These are phyloP conservation scores for Dermolepida albohirtum DNA, from an alignment of 2,888 invertebrate species.

Conservation along the genomic window DNA sequence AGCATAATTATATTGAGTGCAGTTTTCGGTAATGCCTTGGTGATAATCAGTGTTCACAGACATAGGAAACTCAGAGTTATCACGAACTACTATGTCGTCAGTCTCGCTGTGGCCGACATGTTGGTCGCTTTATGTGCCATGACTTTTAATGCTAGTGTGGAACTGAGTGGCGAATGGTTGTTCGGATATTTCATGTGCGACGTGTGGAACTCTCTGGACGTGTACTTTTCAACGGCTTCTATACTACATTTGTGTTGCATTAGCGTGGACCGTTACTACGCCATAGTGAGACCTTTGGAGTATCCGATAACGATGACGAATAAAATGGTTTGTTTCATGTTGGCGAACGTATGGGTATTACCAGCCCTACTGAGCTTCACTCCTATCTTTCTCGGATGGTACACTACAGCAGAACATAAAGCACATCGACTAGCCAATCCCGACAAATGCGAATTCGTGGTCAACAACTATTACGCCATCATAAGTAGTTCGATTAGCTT, in stretches of 20 bases:
- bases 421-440: constrained; percentile 72
- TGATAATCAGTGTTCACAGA: constrained; percentile 85
- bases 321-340: constrained; percentile 81
- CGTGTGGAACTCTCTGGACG: constrained; percentile 94
- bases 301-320: constrained; percentile 94
- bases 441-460: constrained; percentile 84
- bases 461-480: constrained; percentile 87
- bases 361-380: constrained; percentile 93
- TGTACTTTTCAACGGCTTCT: constrained; percentile 92
- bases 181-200: constrained; percentile 93
- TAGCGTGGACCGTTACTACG: constrained; percentile 91
- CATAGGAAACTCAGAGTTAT: constrained; percentile 87
- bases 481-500: constrained; percentile 92
- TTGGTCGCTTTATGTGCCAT: constrained; percentile 91
- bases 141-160: constrained; percentile 93
- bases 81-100: constrained; percentile 96
- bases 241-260: constrained; percentile 95
- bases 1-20: constrained; percentile 89
- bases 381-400: constrained; percentile 92
- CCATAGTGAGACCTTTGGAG: constrained; percentile 91
- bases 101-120: constrained; percentile 93
- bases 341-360: constrained; percentile 91
- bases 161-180: constrained; percentile 84
- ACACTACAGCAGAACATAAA: constrained; percentile 74
- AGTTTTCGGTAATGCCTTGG: constrained; percentile 91